Conservation (phyloP, 2,113 vertebrate species). For the Boulengerochromis microlepis region DNA sequence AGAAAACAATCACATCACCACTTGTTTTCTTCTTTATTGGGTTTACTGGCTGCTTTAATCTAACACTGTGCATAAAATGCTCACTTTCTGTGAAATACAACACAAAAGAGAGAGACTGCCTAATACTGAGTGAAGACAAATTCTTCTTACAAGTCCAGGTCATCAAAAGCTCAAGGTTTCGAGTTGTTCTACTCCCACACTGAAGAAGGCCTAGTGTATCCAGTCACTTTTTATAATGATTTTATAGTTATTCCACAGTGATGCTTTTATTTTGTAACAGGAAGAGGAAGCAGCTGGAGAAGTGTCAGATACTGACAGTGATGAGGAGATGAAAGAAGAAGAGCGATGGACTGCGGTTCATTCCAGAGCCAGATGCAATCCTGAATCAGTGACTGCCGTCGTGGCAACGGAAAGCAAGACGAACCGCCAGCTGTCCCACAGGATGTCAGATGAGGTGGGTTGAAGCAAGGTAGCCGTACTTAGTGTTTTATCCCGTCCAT, state of each 20-base stretch:
- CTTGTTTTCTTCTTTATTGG: not conserved
- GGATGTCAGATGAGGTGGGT: constrained; percentile 37
- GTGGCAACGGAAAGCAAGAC: not conserved
- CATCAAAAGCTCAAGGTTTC: not conserved
- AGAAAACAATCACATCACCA: not conserved
- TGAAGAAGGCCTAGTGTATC: accelerated
- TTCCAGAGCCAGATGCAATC: not conserved
- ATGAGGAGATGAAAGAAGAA: constrained; percentile 1
- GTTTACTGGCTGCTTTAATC: not conserved
- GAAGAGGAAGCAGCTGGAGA: not conserved
- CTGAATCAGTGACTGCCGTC: not conserved
- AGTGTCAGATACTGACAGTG: constrained; percentile 9
- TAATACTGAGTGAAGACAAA: not conserved
- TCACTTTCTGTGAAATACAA: not conserved
- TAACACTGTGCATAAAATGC: not conserved
- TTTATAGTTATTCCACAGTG: not conserved
- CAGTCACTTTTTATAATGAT: not conserved
- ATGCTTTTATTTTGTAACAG: not conserved
- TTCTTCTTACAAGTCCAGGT: not conserved
- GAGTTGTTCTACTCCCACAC: not conserved
- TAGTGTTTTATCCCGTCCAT: not conserved
- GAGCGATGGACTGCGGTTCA: not conserved
- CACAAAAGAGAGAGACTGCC: not conserved
- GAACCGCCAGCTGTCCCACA: not conserved
- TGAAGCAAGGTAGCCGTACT: not conserved